Evolutionary conservation across 2,888 invertebrate genomes (phyloP).

Genomic region (Cybosia mesomella): DNA sequence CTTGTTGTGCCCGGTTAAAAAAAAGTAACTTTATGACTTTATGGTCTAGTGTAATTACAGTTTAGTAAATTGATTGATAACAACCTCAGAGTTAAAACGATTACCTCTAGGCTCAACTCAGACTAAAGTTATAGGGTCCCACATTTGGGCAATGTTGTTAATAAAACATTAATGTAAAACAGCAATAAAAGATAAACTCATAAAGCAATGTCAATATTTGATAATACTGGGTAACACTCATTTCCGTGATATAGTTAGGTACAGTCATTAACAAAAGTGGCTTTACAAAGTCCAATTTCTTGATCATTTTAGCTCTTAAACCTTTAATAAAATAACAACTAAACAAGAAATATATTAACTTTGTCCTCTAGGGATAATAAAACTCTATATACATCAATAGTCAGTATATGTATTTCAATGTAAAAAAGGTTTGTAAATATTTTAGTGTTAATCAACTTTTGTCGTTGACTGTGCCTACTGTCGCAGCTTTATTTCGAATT

Average conservation of each 20-base stretch:
- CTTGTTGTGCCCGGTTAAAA: not conserved
- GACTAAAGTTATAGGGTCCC: not conserved
- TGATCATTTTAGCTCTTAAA: too few relatives aligned
- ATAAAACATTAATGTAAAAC: not conserved
- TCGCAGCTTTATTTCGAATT: not conserved
- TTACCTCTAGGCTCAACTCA: not conserved
- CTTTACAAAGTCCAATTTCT: too few relatives aligned
- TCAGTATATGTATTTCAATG: too few relatives aligned
- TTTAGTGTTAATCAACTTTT: too few relatives aligned
- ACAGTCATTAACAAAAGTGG: too few relatives aligned
- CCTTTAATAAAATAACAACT: too few relatives aligned
- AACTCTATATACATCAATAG: too few relatives aligned
- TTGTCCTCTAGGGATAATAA: too few relatives aligned
- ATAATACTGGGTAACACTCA: not conserved
- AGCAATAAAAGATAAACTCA: not conserved
- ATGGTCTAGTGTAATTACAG: not conserved
- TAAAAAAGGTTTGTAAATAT: too few relatives aligned
- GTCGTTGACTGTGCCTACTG: too few relatives aligned
- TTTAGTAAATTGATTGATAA: not conserved
- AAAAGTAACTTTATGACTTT: not conserved
- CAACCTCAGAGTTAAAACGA: not conserved
- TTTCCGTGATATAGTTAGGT: too few relatives aligned
- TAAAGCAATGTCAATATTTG: not conserved
- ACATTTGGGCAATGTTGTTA: not conserved
- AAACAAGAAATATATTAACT: too few relatives aligned